Percentiles rank a stretch among this genome's conserved stretches.
These are phyloP conservation scores for Ophion slaviceki DNA, from an alignment of 2,888 invertebrate genomes.

Conservation along the genomic window DNA sequence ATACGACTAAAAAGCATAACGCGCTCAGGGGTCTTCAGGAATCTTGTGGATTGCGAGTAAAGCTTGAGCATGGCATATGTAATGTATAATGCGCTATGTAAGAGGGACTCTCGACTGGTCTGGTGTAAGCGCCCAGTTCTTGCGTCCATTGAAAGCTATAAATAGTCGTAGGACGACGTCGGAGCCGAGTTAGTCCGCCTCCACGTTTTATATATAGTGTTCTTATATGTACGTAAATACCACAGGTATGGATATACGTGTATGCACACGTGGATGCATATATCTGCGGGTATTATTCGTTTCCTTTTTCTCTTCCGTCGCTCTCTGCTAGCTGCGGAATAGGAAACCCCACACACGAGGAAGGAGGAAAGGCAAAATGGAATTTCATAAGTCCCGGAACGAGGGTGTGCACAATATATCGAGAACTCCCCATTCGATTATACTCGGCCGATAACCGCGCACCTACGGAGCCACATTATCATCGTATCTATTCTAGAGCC, in stretches of 20 bases:
- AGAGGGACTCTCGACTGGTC: conserved; percentile 29
- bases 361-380: conserved; percentile 11
- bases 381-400: conserved; percentile 18
- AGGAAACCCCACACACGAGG: not conserved
- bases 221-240: conserved; percentile 9
- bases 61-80: conserved; percentile 16
- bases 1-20: conserved; percentile 8
- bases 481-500: conserved; percentile 11
- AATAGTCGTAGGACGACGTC: conserved; percentile 34
- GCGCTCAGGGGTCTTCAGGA: conserved; percentile 6
- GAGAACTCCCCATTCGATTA: conserved; percentile 29
- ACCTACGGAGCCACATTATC: not conserved
- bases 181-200: conserved; percentile 29
- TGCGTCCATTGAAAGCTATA: conserved; percentile 37
- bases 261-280: not conserved
- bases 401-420: conserved; percentile 10
- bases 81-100: conserved; percentile 9
- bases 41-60: conserved; percentile 28
- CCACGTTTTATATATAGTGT: conserved; percentile 19
- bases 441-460: conserved; percentile 20
- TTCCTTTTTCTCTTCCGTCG: conserved; percentile 8
- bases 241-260: not conserved
- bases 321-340: conserved; percentile 3
- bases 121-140: conserved; percentile 25
- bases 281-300: conserved; percentile 17